These are phyloP conservation scores for Sceloporus tristichus DNA, from an alignment of 2,113 vertebrate genomes.

Conservation along the genomic window DNA sequence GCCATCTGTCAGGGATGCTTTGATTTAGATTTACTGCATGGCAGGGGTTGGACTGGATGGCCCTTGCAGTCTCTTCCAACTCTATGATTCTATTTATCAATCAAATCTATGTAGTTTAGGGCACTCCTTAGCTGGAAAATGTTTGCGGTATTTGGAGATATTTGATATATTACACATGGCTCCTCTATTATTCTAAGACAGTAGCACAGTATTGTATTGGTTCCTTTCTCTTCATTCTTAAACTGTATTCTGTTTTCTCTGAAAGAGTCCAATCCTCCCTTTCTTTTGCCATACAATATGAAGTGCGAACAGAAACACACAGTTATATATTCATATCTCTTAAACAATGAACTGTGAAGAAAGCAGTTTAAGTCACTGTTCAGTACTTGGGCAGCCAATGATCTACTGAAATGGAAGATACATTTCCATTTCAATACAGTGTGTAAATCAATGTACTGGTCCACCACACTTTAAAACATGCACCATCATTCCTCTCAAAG, in stretches of 20 bases:
- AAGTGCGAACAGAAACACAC: background rate
- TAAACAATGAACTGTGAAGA: slow-evolving; percentile 29
- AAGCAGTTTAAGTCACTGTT: background rate
- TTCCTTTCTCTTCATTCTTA: background rate
- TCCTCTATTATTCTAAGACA: background rate
- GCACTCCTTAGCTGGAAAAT: background rate
- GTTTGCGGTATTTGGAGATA: background rate
- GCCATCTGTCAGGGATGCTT: too few species aligned
- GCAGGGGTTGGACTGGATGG: too few species aligned
- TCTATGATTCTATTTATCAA: background rate
- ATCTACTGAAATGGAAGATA: slow-evolving; percentile 36
- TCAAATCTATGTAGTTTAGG: background rate
- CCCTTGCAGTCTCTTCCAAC: too few species aligned
- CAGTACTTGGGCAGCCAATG: background rate
- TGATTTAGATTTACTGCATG: too few species aligned
- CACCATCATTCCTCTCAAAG: background rate
- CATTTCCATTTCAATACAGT: slow-evolving; percentile 27
- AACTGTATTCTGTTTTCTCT: background rate
- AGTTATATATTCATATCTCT: slow-evolving; percentile 33
- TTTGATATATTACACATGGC: background rate
- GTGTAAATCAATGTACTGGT: background rate
- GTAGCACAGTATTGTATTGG: background rate
- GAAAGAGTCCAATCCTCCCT: background rate
- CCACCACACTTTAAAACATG: slow-evolving; percentile 35
- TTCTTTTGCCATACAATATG: slow-evolving; percentile 1